Percentiles rank a stretch among this genome's conserved stretches.
These are phyloP conservation scores for Orchesella cincta DNA, from an alignment of 1,140 invertebrate genomes.

Conservation along the genomic window DNA sequence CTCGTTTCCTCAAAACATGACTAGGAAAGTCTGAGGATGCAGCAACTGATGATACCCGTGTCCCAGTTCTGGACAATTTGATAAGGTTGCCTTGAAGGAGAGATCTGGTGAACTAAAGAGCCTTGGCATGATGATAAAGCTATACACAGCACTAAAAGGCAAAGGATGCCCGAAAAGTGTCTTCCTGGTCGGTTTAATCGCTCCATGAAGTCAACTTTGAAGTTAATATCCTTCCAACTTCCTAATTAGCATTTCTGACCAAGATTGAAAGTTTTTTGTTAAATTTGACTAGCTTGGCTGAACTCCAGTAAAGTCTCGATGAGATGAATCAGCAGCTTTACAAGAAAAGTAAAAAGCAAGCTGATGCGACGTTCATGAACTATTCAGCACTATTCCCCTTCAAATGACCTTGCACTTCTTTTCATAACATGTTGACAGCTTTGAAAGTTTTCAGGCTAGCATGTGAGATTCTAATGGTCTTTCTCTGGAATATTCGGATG, in stretches of 20 bases:
- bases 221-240: background rate
- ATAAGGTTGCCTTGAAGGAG: background rate
- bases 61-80: conserved; percentile 9
- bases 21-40: background rate
- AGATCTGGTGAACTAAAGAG: background rate
- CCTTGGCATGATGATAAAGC: background rate
- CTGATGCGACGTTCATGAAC: no score
- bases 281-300: background rate
- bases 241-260: background rate
- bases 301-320: background rate
- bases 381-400: no score
- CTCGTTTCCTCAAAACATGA: no score
- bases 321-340: background rate
- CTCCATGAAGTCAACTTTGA: background rate
- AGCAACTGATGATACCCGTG: no score
- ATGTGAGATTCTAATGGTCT: no score
- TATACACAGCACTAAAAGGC: background rate
- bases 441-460: no score
- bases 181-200: no score
- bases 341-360: background rate
- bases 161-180: no score
- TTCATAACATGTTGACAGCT: no score
- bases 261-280: background rate
- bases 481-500: no score
- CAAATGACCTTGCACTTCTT: background rate